Evolutionary conservation across 2,888 invertebrate genomes (phyloP), one percentile per base, ranked within the genome.

Genomic region (Lissocephala sabroskyi): DNA sequence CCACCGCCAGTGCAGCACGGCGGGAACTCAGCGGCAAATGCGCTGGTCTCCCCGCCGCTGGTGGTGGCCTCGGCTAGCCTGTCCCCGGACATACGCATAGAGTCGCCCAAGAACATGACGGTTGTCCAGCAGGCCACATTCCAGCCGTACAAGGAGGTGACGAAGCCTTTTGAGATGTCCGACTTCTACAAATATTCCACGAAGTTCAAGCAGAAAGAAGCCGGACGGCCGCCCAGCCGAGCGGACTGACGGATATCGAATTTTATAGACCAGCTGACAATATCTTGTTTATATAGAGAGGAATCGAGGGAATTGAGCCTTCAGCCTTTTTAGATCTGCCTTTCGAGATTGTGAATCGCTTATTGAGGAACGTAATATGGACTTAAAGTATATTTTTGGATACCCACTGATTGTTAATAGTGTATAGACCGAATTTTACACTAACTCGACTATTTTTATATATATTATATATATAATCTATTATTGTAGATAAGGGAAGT

Each of bases 131-230:
- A 93, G 59, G 95, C 95, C 28, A 94, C 93, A 70, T 95, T 93
- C 86, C 94, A 94, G 82, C 95, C 95, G 0, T 95, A 95, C 80
- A 89, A 94, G 76, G 97, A 98, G 86, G 94, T 95, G 48, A 94
- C 95, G 0, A 98, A 98, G 82, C 97, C 97, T 2, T 98, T 97
- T 86, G 97, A 97, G 87, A 96, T 97, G 94, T 92, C 96, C 0
- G 98, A 98, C 85, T 97, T 96, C 84, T 98, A 97, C 84, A 98
- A 97, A 85, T 98, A 98, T 84, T 97, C 97, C 43, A 96, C 96
- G 3, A 96, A 96, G 82, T 95, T 93, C 82, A 89, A 96, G 55
- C 91, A 95, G 62, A 88, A 87, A 64, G 83, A 82, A 41, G 26
- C 47, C 58, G 58, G 62, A 40, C 10, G 41, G 13, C n/a, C 18